Base-by-base conservation (phyloP, 2,888 invertebrate genomes). In the Leucoptera coffeella region DNA sequence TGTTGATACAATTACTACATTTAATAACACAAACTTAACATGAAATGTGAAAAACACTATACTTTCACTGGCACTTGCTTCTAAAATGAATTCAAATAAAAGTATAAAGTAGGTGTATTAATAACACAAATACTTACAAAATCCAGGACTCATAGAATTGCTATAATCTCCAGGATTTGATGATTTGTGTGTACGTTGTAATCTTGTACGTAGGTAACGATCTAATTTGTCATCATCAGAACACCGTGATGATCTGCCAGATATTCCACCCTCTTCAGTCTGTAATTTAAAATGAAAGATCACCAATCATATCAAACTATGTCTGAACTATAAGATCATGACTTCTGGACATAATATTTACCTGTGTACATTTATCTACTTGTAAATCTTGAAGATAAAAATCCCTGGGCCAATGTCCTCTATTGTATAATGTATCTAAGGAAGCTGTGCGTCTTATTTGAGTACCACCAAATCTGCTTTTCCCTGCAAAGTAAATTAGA, bases 331-430 rank as follows among this genome's bases (percentile, higher is more conserved):
- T 17, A 7, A 17, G 17, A 6, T 17, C 9, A 9, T 17, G 6
- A 7, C 17, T 17, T 17, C 9, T 17, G 9, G 6, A 17, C 9
- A 17, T 7, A 17, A 9, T 17, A 9, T 43, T 50, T 65, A 85
- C 85, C 77, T 86, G 86, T 39, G 85, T 85, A 30, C 84, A 80
- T 62, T 85, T 85, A 53, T 86, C 83, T 35, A 85, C 75, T 57
- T 82, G 78, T 39, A 84, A 64, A 35, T 78, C 76, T 44, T 82
- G 78, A 38, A 78, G 73, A 47, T 80, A 81, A 42, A 80, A 77
- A 45, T 85, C 85, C 40, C 80, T 73, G 22, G 85, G 81, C 82
- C 83, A 85, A 44, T 84, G 83, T 41, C 84, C 85, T 48, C 81
- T 81, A 42, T 85, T 74, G 56, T 86, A 85, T 40, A 87, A 75